These are phyloP conservation scores for Maniola jurtina DNA, from an alignment of 1,140 invertebrate genomes.

Conservation along the genomic window DNA sequence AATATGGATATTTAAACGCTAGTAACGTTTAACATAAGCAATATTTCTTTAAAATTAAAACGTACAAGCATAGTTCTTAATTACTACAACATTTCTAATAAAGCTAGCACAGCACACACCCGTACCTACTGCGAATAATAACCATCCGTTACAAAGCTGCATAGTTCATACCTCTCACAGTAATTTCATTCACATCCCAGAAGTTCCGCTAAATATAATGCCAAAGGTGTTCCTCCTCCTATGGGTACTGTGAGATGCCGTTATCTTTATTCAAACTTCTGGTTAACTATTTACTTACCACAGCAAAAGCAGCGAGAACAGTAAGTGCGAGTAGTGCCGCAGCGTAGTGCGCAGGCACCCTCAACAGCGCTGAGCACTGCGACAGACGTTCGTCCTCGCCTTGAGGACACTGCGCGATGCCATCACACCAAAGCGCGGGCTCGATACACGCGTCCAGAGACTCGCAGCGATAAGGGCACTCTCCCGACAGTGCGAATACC, in stretches of 20 bases:
- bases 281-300: conserved; percentile 40
- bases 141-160: no score
- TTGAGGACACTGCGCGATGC: conserved; percentile 90
- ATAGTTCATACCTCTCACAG: background rate
- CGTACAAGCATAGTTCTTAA: no score
- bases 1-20: no score
- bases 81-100: no score
- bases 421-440: conserved; percentile 93
- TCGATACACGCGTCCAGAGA: conserved; percentile 94
- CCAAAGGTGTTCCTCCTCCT: background rate
- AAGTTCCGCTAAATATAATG: no score
- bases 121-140: no score
- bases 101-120: no score
- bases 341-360: conserved; percentile 86
- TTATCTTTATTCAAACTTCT: background rate
- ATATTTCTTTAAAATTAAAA: no score
- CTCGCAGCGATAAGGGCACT: conserved; percentile 89
- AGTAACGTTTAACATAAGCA: no score
- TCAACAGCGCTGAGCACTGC: conserved; percentile 87
- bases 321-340: conserved; percentile 76
- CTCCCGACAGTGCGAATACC: conserved; percentile 81
- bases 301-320: conserved; percentile 55
- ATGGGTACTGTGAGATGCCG: background rate
- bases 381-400: conserved; percentile 91
- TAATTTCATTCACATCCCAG: background rate